These are phyloP conservation scores for Heliconius erato DNA, from an alignment of 2,888 invertebrate species.

Conservation along the genomic window DNA sequence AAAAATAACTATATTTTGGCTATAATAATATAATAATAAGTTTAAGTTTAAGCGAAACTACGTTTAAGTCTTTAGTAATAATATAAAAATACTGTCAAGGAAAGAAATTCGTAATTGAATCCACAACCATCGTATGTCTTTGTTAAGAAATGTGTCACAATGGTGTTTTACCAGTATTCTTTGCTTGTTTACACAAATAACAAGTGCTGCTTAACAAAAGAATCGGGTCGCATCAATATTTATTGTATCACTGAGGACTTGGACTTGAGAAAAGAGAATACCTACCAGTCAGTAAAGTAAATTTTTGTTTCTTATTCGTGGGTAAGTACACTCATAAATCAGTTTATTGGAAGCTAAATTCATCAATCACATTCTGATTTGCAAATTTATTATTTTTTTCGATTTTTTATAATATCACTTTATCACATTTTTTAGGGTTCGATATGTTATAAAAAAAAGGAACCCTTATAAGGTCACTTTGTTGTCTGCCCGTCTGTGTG, in stretches of 20 bases:
- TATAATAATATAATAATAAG: no score
- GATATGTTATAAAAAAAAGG: no score
- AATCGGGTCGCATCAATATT: conserved; percentile 38
- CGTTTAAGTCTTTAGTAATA: background rate
- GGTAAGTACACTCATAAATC: background rate
- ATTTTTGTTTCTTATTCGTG: background rate
- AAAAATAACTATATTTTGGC: no score
- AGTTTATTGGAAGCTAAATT: background rate
- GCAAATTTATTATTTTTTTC: background rate
- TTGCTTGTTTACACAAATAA: conserved; percentile 8
- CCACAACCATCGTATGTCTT: background rate
- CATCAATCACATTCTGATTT: background rate
- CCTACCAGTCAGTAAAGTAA: conserved; percentile 18
- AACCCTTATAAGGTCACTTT: no score
- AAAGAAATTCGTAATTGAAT: background rate
- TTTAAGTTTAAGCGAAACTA: no score
- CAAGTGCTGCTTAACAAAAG: conserved; percentile 27
- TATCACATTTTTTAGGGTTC: background rate
- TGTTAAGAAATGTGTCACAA: background rate
- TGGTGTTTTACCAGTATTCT: background rate
- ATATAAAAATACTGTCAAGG: background rate
- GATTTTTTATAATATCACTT: background rate
- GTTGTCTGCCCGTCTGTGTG: no score
- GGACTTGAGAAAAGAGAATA: conserved; percentile 22
- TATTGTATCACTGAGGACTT: conserved; percentile 21